Base-by-base conservation (phyloP, 1,140 invertebrate species). In the Eufriesea mexicana region DNA sequence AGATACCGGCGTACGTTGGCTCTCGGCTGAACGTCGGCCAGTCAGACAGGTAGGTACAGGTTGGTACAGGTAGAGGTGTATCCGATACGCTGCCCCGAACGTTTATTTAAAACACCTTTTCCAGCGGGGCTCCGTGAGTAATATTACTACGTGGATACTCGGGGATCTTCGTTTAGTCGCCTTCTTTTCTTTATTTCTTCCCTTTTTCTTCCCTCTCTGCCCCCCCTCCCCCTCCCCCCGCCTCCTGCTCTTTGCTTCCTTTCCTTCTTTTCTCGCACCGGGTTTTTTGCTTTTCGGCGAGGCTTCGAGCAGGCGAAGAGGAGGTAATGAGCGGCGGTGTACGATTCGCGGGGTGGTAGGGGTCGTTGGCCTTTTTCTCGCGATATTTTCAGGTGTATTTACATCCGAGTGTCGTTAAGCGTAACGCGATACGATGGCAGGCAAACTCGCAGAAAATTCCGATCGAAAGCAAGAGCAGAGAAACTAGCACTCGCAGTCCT, bases 31-130 rank as follows among this genome's bases (percentile, higher is more conserved):
- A 73, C 67, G 66, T 71, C 71, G 75, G 77, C 64, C 79, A 55
- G 72, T 72, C 89, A 76, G 89, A 84, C 90, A 91, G 91, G 89
- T 91, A 91, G 88, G 42, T 81, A 87, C 89, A 90, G 85, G 87
- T 86, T 76, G 71, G 84, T 86, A 84, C 85, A 88, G 75, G 74
- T 55, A 70, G n/a, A 78, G 75, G 74, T 78, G 81, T 77, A 77
- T 77, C 81, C 81, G 81, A 83, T 77, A 83, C 20, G 81, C 77
- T 70, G 73, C 70, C 49, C 70, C 61, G 72, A 51, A 78, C 74
- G 84, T 89, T 86, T 85, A 81, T 85, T 78, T 74, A 80, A 81
- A 79, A 77, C 49, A 77, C 82, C 79, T 76, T 68, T 57, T 75
- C 73, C 79, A 42, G 20, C 25, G 79, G 28, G 62, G 47, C 74